Base-by-base conservation (phyloP, 2,113 vertebrate species). In the Catagonus wagneri region DNA sequence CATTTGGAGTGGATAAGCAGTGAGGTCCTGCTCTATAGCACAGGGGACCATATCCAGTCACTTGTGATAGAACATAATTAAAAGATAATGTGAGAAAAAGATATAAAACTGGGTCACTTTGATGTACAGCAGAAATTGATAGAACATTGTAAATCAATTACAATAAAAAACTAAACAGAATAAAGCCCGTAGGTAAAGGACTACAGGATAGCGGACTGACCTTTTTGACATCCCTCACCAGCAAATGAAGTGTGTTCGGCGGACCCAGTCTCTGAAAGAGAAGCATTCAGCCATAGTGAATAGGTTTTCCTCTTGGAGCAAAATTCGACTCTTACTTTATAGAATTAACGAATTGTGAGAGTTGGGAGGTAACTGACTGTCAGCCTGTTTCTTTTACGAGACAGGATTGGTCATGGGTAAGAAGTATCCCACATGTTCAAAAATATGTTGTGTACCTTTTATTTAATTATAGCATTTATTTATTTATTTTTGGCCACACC, bases 171-270 rank as follows among this genome's bases (percentile, higher is more conserved):
- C 8, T 44, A 44, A 44, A 44, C n/a, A n/a, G 8, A 44, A 44
- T 44, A 44, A 44, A 44, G 44, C 19, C 20, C 14, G 1, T 10
- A 11, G 56, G 16, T 68, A 29, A 32, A 32, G 75, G 66, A 56
- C 8, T 34, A 5, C 17, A 8, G 19, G 66, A 22, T 7, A 20
- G 23, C 2, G 17, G 52, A 71, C 98, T 98, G 97, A 99, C 99
- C 99, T 99, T 99, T 98, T 99, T 99, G n/a, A 99, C 99, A 89
- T 99, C 99, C 92, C 99, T 98, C 29, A 99, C 99, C 85, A 99
- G 98, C 97, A 99, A 98, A 95, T 99, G 99, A 36, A 99, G 97
- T 0, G 99, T 99, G 83, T 99, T 99, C 2, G 99, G 98, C 0
- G 99, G 99, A 23, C 99, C 99, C 95, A 99, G 95, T 98, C 99